These are phyloP conservation scores for Nanorana parkeri DNA, from an alignment of 2,113 vertebrate genomes.

Conservation along the genomic window DNA sequence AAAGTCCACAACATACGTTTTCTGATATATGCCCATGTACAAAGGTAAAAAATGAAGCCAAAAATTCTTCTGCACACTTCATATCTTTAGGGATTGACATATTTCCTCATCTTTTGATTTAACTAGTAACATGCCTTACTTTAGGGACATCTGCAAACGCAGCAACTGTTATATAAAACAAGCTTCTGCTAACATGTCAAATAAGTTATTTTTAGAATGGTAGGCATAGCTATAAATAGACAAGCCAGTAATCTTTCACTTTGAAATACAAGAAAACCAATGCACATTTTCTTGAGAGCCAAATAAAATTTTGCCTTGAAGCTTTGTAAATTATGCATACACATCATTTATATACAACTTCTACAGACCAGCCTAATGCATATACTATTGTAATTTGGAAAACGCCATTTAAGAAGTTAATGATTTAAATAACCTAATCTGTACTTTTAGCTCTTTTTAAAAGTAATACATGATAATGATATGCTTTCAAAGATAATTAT, in stretches of 20 bases:
- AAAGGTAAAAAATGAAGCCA: not conserved
- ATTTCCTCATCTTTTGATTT: slow-evolving; percentile 10
- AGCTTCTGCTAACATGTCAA: slow-evolving; percentile 25
- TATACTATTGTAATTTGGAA: not conserved
- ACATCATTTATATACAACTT: no score
- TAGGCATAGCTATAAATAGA: slow-evolving; percentile 35
- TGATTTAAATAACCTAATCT: not conserved
- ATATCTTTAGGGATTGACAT: not conserved
- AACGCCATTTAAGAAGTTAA: not conserved
- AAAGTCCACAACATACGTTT: no score
- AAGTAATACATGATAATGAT: not conserved
- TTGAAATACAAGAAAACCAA: slow-evolving; percentile 1
- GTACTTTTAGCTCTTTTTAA: not conserved
- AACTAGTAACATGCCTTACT: not conserved
- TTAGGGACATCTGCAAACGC: slow-evolving; percentile 10
- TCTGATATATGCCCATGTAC: not conserved
- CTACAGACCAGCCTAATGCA: not conserved
- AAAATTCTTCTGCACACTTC: not conserved
- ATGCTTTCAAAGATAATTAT: slow-evolving; percentile 8
- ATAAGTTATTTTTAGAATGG: slow-evolving; percentile 20
- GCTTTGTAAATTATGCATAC: no score
- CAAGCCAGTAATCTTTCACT: slow-evolving; percentile 17
- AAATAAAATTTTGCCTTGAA: no score
- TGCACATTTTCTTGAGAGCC: not conserved
- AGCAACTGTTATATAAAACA: slow-evolving; percentile 1